Evolutionary conservation across 2,113 vertebrate genomes (phyloP).

Genomic region (Mormyrus lacerda): DNA sequence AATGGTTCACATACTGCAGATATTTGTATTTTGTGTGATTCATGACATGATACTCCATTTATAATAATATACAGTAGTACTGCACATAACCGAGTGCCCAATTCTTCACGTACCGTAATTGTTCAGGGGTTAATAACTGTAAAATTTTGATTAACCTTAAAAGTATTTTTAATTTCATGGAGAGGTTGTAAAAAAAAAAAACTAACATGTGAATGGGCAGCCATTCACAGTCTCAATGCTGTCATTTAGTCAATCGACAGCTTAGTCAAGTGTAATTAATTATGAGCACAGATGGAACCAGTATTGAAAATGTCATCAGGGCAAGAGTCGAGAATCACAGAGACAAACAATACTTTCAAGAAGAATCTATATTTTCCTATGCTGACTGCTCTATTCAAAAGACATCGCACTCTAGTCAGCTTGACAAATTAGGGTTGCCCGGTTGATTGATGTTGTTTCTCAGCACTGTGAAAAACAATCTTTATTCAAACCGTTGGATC

Average conservation of each 20-base stretch:
- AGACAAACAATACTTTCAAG: background rate
- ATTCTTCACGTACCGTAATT: background rate
- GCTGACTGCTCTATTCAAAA: background rate
- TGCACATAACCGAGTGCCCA: background rate
- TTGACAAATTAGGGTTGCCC: background rate
- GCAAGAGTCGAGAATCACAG: background rate
- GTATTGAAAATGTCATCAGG: background rate
- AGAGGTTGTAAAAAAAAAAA: background rate
- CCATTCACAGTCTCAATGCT: background rate
- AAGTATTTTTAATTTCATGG: background rate
- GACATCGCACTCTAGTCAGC: background rate
- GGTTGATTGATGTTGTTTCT: background rate
- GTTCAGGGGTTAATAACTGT: background rate
- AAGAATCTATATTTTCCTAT: background rate
- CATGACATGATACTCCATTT: background rate
- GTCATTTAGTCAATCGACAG: background rate
- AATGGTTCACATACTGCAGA: background rate
- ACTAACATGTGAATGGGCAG: background rate
- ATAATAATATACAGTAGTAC: background rate
- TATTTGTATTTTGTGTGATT: background rate
- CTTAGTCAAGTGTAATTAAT: background rate
- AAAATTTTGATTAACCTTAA: background rate
- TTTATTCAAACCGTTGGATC: background rate
- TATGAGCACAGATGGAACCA: background rate
- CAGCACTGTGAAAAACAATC: conserved; percentile 6